Evolutionary conservation across 2,888 invertebrate genomes (phyloP), one percentile per base, ranked within the genome.

Genomic region (Sturmia bella): DNA sequence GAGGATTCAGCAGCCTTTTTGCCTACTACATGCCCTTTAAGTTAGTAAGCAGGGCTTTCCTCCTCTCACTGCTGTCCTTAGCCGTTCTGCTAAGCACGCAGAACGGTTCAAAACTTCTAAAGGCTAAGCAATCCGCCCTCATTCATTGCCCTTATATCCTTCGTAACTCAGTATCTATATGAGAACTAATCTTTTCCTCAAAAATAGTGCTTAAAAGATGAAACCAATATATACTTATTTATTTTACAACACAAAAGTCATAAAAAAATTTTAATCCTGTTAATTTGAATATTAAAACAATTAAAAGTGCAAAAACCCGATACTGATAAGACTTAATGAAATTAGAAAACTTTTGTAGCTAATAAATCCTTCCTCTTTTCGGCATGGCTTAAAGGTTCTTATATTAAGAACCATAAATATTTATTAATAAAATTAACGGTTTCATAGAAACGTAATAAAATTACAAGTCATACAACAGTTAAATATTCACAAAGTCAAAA

Each of bases 371-470:
- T 56, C 61, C 63, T 59, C 41, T 41, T 57, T 72, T 66, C 63
- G 41, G 50, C 48, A 56, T 27, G 37, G 41, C 75, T 72, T 48
- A 72, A 68, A 24, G 66, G 1, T 4, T 27, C 6, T 4, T 63
- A 76, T 73, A 74, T 81, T 61, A 78, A 72, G 73, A 83, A 83
- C 86, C 88, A 89, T 89, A 89, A 89, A 89, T 89, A 89, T 89
- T 87, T 89, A 87, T 89, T 89, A 89, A 88, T 87, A 86, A 87
- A 89, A 89, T 89, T 89, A 89, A 89, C 89, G 77, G 85, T 84
- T 85, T 83, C 84, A 84, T 84, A 80, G 84, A 83, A 85, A 85
- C 84, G 84, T 84, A 85, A 83, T 83, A 84, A 85, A 87, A 86
- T 86, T 87, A 85, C 85, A 85, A 85, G 84, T 84, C 86, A 85